Conservation (phyloP, 2,797 vertebrate genomes). For the Simalia tracyae region DNA sequence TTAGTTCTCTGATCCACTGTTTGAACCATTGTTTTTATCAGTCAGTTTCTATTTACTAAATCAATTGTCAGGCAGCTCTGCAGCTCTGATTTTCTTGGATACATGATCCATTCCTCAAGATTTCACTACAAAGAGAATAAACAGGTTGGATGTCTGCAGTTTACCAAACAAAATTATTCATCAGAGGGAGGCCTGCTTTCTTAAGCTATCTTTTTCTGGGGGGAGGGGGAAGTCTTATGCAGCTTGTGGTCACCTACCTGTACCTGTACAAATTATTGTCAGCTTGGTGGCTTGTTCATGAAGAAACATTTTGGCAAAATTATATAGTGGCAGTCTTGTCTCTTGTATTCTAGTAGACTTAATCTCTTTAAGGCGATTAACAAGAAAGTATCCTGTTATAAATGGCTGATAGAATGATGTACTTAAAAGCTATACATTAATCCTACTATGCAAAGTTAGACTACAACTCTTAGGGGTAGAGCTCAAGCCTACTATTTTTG, state of each 20-base stretch:
- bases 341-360: background rate
- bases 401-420: background rate
- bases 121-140: conserved; percentile 51
- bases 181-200: conserved; percentile 42
- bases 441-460: background rate
- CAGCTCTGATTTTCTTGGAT: conserved; percentile 37
- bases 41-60: conserved; percentile 47
- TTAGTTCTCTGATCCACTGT: conserved; percentile 23
- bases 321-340: background rate
- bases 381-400: background rate
- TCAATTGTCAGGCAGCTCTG: background rate
- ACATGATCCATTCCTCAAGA: conserved; percentile 14
- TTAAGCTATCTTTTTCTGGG: conserved; percentile 24
- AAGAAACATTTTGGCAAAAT: background rate
- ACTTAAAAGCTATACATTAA: background rate
- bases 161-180: conserved; percentile 50
- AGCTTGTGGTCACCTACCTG: conserved; percentile 21
- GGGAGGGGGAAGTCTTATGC: background rate
- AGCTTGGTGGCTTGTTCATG: background rate
- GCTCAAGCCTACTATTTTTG: too few species aligned
- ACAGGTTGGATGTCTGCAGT: conserved; percentile 29
- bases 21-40: conserved; percentile 52
- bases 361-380: background rate
- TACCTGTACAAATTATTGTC: conserved; percentile 18
- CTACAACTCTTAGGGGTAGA: background rate